Evolutionary conservation across 2,888 invertebrate genomes (phyloP).

Genomic region (Drosophila paranaensis): DNA sequence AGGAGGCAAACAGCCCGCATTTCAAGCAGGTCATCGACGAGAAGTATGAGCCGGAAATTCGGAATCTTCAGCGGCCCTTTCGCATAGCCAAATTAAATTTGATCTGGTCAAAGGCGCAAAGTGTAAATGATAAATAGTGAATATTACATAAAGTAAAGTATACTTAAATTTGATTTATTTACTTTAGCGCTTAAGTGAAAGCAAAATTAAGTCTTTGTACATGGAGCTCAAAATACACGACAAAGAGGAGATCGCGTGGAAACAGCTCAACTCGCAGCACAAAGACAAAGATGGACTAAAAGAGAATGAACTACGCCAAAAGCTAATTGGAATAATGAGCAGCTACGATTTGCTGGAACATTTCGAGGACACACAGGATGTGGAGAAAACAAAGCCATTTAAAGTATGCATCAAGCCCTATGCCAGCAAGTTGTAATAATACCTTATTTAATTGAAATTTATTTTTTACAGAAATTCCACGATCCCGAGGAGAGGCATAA

Average conservation of each 20-base stretch:
- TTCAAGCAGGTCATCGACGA: constrained; percentile 75
- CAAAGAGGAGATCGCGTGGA: constrained; percentile 94
- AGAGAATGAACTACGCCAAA: constrained; percentile 92
- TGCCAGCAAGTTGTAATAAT: constrained; percentile 9
- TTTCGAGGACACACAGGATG: constrained; percentile 89
- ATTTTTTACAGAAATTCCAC: constrained; percentile 80
- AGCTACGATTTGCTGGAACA: constrained; percentile 92
- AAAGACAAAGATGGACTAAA: constrained; percentile 94
- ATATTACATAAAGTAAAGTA: neutral
- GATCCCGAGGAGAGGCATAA: constrained; percentile 87
- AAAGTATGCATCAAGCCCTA: constrained; percentile 58
- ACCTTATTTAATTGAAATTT: neutral
- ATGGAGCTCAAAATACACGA: constrained; percentile 96
- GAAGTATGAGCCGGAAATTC: constrained; percentile 86
- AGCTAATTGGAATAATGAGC: constrained; percentile 92
- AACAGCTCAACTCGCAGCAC: constrained; percentile 92
- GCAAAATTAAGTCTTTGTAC: constrained; percentile 93
- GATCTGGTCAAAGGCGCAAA: constrained; percentile 95
- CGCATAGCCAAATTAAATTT: constrained; percentile 95
- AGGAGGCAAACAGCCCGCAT: constrained; percentile 76
- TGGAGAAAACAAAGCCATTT: constrained; percentile 84
- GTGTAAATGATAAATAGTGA: constrained; percentile 86
- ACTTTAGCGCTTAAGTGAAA: constrained; percentile 90
- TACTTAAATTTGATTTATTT: neutral
- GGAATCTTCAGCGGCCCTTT: constrained; percentile 92